Percentiles rank a stretch among this genome's conserved stretches.
Evolutionary conservation across 2,113 vertebrate genomes (phyloP).

Genomic region (Oncorhynchus mykiss): DNA sequence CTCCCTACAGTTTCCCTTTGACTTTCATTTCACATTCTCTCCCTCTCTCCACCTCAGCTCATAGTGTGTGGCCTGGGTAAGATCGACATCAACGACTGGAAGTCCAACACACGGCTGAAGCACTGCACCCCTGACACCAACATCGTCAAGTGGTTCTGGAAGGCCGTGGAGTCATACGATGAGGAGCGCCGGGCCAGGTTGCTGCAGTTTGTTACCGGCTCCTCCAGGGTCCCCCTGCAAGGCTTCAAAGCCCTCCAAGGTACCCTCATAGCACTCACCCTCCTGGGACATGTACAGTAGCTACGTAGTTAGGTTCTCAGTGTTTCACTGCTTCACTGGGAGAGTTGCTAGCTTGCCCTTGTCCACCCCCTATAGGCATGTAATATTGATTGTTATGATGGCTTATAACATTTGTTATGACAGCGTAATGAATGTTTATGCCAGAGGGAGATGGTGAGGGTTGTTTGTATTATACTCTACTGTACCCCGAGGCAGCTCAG

Average conservation of each 20-base stretch:
- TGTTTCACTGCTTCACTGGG: background rate
- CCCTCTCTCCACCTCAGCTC: slow-evolving; percentile 71
- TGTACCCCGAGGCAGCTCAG: background rate
- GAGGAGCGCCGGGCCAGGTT: slow-evolving; percentile 92
- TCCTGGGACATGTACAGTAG: background rate
- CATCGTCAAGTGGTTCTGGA: slow-evolving; percentile 99
- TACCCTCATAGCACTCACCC: slow-evolving; percentile 79
- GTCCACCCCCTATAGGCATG: background rate
- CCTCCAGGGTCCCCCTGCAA: slow-evolving; percentile 94
- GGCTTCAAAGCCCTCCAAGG: slow-evolving; percentile 99
- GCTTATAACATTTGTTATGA: background rate
- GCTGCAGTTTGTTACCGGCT: slow-evolving; percentile 97
- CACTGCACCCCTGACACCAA: slow-evolving; percentile 97
- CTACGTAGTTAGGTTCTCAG: too few relatives aligned
- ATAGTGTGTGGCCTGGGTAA: slow-evolving; percentile 97
- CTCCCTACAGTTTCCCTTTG: background rate
- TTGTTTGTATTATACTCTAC: background rate
- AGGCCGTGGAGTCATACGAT: slow-evolving; percentile 95
- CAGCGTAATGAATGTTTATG: background rate
- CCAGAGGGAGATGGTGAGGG: background rate
- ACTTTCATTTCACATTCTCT: background rate
- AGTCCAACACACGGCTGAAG: slow-evolving; percentile 95
- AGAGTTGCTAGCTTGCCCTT: background rate
- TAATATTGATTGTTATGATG: background rate
- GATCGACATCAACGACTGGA: slow-evolving; percentile 98